Evolutionary conservation across 2,888 invertebrate species (phyloP), one percentile per base, ranked within the genome.

Genomic region (Antheraea yamamai): DNA sequence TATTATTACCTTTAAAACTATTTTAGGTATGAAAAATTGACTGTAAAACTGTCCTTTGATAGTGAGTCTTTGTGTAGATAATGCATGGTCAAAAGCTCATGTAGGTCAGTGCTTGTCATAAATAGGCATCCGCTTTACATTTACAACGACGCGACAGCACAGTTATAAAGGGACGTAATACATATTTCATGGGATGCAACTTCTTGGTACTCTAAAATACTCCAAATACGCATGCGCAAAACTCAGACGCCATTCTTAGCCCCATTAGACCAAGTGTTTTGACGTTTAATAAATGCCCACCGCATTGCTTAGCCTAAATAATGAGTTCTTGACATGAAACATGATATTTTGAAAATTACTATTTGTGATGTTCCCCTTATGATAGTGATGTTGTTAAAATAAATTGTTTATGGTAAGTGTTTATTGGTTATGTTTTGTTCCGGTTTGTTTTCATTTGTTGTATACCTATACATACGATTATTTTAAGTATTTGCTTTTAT

Each of bases 251-350:
- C 91, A 90, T 91, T 87, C 90, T 89, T 87, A 90, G 91, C 91
- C 91, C 92, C 91, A 89, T 89, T 89, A 85, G 87, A 85, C 86
- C 87, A 86, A 87, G 88, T 94, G 92, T 94, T 93, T 92, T 94
- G 92, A 93, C 92, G 89, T 90, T 85, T 85, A 85, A 81, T 82
- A 87, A 90, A 92, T 91, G 90, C 89, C 85, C 88, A 87, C 85
- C 79, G 84, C 81, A 83, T 86, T 87, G 80, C 81, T 82, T 81
- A 84, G 85, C 85, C 84, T 94, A 93, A 70, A 70, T 70, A 70
- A 94, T 94, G 94, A 91, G 91, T 88, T 92, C 91, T 91, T 93
- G 93, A 91, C 94, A 94, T 92, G 94, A 92, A 91, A 92, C 85
- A 82, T 81, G 83, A 83, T 83, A 84, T 89, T 88, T 89, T 81